Base-by-base conservation (phyloP, 2,113 vertebrate species). In the Cephalophus harveyi region DNA sequence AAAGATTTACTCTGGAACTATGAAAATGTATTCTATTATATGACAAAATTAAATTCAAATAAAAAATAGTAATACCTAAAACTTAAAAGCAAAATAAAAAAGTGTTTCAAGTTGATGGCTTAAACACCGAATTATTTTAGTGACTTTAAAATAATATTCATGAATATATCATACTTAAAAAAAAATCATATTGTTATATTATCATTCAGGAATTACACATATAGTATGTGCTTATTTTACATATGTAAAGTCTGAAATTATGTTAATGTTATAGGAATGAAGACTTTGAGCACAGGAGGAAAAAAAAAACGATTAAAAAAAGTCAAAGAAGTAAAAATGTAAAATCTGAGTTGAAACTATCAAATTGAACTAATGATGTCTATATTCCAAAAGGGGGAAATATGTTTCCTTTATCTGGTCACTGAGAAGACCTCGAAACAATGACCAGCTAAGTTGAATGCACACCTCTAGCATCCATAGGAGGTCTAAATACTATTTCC, bases 81-180 rank as follows among this genome's bases (percentile, higher is more conserved):
- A 79, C 59, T 94, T 15, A 76, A 91, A 87, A 94, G 43, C 43
- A 92, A 96, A 94, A 79, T 60, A 25, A 64, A 62, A n/a, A 27
- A 16, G 5, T 92, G 48, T 54, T 91, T 94, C n/a, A 96, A 57
- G 36, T 55, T 92, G 46, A 52, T 92, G 67, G 33, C 28, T 89
- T 86, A 93, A 81, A 40, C 46, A 93, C 10, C 87, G 21, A 96
- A 84, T 92, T 62, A 89, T 74, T 96, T 96, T n/a, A 48, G 21
- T 71, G 25, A 92, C 17, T 81, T 89, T 89, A 92, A 85, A 96
- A 76, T 59, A 83, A 52, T 59, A 86, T 27, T 86, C 48, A 89
- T 16, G 27, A 23, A 81, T 59, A 33, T n/a, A 97, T 28, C n/a
- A 13, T 89, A 89, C 33, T 71, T 87, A 40, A 40, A 40, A 40